Evolutionary conservation across 1,140 invertebrate species (phyloP).

Genomic region (Macrobrachium nipponense): DNA sequence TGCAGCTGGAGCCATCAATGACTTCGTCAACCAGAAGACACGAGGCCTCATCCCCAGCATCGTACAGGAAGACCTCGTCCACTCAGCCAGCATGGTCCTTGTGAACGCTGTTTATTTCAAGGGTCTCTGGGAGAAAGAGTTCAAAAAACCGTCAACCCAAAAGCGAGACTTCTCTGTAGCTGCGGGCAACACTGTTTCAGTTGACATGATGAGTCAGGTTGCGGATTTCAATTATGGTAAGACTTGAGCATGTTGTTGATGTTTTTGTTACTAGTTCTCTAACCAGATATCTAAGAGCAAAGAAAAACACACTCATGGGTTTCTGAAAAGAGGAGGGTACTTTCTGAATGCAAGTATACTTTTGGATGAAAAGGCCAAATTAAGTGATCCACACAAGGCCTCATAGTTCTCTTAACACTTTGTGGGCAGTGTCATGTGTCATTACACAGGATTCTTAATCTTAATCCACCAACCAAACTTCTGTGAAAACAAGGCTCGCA

Average conservation of each 20-base stretch:
- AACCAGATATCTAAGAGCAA: too few relatives aligned
- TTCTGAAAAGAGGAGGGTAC: too few relatives aligned
- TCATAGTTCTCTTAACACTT: not conserved
- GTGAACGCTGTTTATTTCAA: slow-evolving; percentile 90
- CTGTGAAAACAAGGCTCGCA: too few relatives aligned
- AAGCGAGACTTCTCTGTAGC: not conserved
- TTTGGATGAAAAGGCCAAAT: not conserved
- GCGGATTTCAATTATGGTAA: slow-evolving; percentile 5
- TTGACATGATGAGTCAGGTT: not conserved
- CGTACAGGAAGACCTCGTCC: slow-evolving; percentile 68
- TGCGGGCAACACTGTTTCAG: not conserved
- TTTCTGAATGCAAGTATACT: too few relatives aligned
- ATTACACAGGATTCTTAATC: not conserved
- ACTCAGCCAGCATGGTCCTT: slow-evolving; percentile 74
- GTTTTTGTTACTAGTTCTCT: too few relatives aligned
- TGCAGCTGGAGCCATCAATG: not conserved
- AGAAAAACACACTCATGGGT: too few relatives aligned
- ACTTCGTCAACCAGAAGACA: slow-evolving; percentile 10
- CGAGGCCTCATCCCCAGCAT: slow-evolving; percentile 40
- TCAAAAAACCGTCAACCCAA: slow-evolving; percentile 72
- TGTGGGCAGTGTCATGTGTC: too few relatives aligned
- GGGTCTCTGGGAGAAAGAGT: slow-evolving; percentile 80
- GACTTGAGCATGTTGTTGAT: not conserved
- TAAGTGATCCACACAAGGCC: not conserved
- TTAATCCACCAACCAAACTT: too few relatives aligned